phyloP scores from a whole-genome alignment of 2,797 vertebrate genomes.

The Vultur gryphus region DNA sequence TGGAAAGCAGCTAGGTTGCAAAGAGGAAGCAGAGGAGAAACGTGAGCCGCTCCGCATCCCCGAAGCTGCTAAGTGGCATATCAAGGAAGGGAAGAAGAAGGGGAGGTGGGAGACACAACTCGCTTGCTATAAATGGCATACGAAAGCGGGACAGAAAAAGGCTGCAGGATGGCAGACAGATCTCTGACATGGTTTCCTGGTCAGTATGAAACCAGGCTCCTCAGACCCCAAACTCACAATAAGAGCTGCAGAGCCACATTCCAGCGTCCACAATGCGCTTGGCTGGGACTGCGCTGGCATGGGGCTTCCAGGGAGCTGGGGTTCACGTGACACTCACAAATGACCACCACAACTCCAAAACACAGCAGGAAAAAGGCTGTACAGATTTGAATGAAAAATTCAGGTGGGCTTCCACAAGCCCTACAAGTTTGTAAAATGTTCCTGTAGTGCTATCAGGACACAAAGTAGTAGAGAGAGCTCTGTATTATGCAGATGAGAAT shows the following conservation, averaged over 20 bases:
- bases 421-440: background rate
- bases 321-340: background rate
- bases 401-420: background rate
- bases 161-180: background rate
- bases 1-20: background rate
- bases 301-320: background rate
- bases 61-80: fast-evolving
- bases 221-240: background rate
- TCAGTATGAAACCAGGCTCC: background rate
- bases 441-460: background rate
- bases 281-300: background rate
- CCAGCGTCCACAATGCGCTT: fast-evolving
- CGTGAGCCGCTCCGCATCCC: fast-evolving
- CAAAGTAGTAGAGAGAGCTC: background rate
- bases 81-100: background rate
- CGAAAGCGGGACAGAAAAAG: background rate
- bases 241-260: background rate
- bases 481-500: background rate
- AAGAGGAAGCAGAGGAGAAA: background rate
- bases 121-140: background rate
- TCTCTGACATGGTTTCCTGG: background rate
- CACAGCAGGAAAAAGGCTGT: background rate
- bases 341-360: background rate
- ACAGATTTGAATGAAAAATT: background rate
- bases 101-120: background rate